Evolutionary conservation across 2,797 vertebrate species (phyloP), one percentile per base, ranked within the genome.

Genomic region (Enteromius radiatus): DNA sequence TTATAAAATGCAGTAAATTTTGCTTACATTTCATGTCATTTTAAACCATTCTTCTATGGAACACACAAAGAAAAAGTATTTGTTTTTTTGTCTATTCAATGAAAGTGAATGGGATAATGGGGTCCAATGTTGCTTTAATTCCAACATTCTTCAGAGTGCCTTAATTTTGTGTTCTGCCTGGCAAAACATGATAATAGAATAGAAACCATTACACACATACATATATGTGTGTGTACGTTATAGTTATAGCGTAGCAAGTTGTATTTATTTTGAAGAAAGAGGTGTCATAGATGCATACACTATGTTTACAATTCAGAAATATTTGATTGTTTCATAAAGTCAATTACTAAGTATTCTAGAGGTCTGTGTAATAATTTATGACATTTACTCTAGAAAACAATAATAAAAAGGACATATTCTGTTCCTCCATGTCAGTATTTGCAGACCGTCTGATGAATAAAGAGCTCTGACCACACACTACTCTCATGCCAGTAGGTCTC

Each of bases 381-480:
- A 26, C 8, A 41, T 61, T 36, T 74, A 74, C 21, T 2, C 21
- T 4, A 36, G 9, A 28, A 70, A 73, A 76, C 21, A 23, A 38
- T 43, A 26, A 59, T 61, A 23, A 38, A 43, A n/a, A 76, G 36
- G 54, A 61, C 1, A 3, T 26, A 28, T 33, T n/a, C 21, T 6
- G 7, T 49, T 61, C 28, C n/a, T 28, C 2, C 21, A 33, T 41
- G 28, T 19, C 28, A 36, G 56, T 59, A 28, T 59, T 61, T 61
- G 23, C 79, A 61, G 23, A 26, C 10, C 43, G n/a, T 28, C 31
- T 49, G 41, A 14, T 63, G 28, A 81, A 47, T 49, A 23, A 8
- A n/a, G 12, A 68, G 64, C 63, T 68, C 38, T 36, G 56, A 52
- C 21, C 79, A 73, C 47, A 56, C 47, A 65, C 36, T 21, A 15